Conservation (phyloP, 1,140 invertebrate genomes). For the Lepidurus apus region DNA sequence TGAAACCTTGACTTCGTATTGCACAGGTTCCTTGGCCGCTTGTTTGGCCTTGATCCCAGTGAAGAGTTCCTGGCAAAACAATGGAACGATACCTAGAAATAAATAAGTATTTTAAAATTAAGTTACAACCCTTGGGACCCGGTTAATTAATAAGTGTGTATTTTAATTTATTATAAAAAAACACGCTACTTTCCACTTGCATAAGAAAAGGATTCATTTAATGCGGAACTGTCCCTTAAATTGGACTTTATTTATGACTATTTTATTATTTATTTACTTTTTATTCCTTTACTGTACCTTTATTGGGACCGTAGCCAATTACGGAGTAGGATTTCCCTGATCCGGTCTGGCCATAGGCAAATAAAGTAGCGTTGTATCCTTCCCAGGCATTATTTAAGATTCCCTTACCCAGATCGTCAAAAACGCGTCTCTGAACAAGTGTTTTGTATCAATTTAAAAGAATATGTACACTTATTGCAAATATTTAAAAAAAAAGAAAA, state of each 20-base stretch:
- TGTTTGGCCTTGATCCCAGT: conserved; percentile 49
- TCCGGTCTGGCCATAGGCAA: conserved; percentile 61
- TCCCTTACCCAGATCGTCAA: conserved; percentile 54
- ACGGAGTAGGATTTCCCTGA: conserved; percentile 59
- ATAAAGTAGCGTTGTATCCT: conserved; percentile 58
- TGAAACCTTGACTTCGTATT: conserved; percentile 51
- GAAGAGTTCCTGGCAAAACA: conserved; percentile 56
- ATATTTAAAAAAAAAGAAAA: conserved; percentile 27
- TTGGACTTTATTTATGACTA: no score
- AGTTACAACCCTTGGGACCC: background rate
- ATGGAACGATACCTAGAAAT: conserved; percentile 55
- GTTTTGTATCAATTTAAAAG: background rate
- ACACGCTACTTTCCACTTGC: background rate
- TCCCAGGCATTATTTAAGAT: conserved; percentile 59
- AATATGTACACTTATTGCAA: conserved; percentile 26
- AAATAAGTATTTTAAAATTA: conserved; percentile 36
- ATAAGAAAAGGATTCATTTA: background rate
- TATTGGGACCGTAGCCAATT: conserved; percentile 56
- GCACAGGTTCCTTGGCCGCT: conserved; percentile 44
- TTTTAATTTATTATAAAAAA: conserved; percentile 25
- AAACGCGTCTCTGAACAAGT: conserved; percentile 49
- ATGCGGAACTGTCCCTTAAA: background rate
- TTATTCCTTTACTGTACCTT: conserved; percentile 45
- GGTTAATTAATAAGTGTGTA: background rate
- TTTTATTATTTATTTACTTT: background rate